Percentiles rank a stretch among this genome's conserved stretches.
phyloP scores from a whole-genome alignment of 2,888 invertebrate species.

The Plebejus anna region DNA sequence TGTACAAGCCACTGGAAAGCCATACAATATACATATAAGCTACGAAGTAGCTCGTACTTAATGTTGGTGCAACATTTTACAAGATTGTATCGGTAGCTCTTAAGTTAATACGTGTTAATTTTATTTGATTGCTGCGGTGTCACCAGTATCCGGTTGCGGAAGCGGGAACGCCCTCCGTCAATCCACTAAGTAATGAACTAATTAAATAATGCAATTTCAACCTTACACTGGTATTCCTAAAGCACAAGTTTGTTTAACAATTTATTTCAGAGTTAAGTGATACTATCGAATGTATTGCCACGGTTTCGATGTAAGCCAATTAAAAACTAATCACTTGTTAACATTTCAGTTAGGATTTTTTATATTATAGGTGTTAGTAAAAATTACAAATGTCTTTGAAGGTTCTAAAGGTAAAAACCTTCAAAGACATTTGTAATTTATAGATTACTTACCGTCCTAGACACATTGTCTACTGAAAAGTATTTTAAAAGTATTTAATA shows the following conservation, averaged over 20 bases:
- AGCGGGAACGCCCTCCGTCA: conserved; percentile 60
- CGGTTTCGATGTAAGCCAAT: conserved; percentile 1
- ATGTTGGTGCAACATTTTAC: conserved; percentile 9
- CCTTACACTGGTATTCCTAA: not conserved
- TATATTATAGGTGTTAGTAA: no score
- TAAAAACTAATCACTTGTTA: not conserved
- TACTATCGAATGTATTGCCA: not conserved
- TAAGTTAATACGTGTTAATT: conserved; percentile 65
- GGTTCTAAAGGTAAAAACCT: no score
- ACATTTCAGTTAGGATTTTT: no score
- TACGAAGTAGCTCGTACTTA: not conserved
- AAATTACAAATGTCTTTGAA: no score
- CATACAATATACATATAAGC: not conserved
- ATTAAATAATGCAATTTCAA: conserved; percentile 39
- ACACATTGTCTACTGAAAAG: no score
- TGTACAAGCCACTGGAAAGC: not conserved
- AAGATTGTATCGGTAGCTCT: conserved; percentile 30
- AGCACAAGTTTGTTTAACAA: conserved; percentile 9
- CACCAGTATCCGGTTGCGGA: conserved; percentile 67
- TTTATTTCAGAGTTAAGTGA: not conserved
- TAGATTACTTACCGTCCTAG: no score
- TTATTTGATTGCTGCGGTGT: conserved; percentile 59
- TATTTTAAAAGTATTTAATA: no score
- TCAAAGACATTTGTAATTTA: no score
- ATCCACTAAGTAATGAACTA: conserved; percentile 73